phyloP scores from a whole-genome alignment of 53 echinoderm and acorn worm genomes.

The Astropecten irregularis region DNA sequence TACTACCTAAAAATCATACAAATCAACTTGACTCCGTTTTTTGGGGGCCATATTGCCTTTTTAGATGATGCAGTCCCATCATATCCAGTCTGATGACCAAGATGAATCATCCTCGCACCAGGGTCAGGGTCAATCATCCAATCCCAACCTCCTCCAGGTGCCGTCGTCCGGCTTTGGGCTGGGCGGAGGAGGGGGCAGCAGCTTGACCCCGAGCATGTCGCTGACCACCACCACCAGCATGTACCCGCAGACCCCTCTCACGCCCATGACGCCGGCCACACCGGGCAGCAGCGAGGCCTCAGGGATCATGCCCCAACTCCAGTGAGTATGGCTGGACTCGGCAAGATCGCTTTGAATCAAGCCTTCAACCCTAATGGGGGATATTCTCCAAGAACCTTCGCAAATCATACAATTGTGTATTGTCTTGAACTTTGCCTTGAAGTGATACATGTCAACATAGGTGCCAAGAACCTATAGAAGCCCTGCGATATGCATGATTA shows the following conservation, averaged over 20 bases:
- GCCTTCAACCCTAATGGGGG: background rate
- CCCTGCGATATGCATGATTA: too few relatives aligned
- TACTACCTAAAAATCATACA: too few relatives aligned
- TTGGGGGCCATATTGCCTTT: too few relatives aligned
- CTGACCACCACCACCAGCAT: conserved; percentile 35
- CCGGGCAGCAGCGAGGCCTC: conserved; percentile 87
- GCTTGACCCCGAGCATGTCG: conserved; percentile 1
- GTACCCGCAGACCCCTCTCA: conserved; percentile 75
- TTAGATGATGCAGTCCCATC: conserved; percentile 25
- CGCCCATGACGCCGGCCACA: conserved; percentile 91
- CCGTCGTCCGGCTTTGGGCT: conserved; percentile 1
- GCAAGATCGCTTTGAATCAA: too few relatives aligned
- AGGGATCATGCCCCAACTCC: conserved; percentile 92
- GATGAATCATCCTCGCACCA: background rate
- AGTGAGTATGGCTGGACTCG: conserved; percentile 71
- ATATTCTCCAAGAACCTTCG: background rate
- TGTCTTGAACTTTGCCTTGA: too few relatives aligned
- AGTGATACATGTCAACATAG: too few relatives aligned
- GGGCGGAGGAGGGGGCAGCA: background rate
- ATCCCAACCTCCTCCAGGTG: conserved; percentile 24
- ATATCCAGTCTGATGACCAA: conserved; percentile 21
- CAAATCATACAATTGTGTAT: background rate
- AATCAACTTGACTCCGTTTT: too few relatives aligned
- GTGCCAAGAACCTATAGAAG: too few relatives aligned
- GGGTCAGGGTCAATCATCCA: background rate